A percentile compares a stretch with the other conserved stretches of the same genome.
Evolutionary conservation across 2,888 invertebrate genomes (phyloP).

Genomic region (Cynaeus angustus): DNA sequence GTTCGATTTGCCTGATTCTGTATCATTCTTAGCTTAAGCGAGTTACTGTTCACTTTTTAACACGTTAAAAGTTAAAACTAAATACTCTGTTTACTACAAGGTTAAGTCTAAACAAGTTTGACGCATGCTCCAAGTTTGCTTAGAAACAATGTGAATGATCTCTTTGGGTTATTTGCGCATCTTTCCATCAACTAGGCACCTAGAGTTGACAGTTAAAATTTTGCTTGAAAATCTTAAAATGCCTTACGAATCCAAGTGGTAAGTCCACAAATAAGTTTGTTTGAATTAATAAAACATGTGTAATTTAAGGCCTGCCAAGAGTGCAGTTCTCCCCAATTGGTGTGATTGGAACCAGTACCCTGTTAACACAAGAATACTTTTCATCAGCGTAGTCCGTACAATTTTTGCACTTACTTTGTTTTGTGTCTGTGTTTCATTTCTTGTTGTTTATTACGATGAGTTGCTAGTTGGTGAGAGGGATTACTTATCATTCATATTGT

Average conservation of each 20-base stretch:
- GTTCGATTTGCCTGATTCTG: too few relatives aligned
- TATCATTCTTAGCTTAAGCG: too few relatives aligned
- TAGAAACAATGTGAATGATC: too few relatives aligned
- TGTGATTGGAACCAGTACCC: constrained; percentile 10
- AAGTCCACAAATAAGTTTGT: background rate
- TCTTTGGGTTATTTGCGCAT: too few relatives aligned
- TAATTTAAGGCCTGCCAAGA: constrained; percentile 13
- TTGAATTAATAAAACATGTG: background rate
- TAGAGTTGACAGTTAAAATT: too few relatives aligned
- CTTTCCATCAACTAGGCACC: too few relatives aligned
- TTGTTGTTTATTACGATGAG: constrained; percentile 2
- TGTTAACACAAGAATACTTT: constrained; percentile 1
- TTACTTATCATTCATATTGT: background rate
- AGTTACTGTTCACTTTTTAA: too few relatives aligned
- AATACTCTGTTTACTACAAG: too few relatives aligned
- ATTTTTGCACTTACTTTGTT: background rate
- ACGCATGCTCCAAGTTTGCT: too few relatives aligned
- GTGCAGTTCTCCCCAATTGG: constrained; percentile 16
- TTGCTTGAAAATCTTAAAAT: background rate
- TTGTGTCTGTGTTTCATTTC: constrained; percentile 2
- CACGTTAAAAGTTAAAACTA: too few relatives aligned
- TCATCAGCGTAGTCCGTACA: constrained; percentile 4
- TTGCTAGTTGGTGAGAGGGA: background rate
- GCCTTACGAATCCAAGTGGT: background rate
- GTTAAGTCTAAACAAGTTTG: too few relatives aligned